Percentiles rank a stretch among this genome's conserved stretches.
These are phyloP conservation scores for Trichonephila clavata DNA, from an alignment of 1,140 invertebrate genomes.

Conservation along the genomic window DNA sequence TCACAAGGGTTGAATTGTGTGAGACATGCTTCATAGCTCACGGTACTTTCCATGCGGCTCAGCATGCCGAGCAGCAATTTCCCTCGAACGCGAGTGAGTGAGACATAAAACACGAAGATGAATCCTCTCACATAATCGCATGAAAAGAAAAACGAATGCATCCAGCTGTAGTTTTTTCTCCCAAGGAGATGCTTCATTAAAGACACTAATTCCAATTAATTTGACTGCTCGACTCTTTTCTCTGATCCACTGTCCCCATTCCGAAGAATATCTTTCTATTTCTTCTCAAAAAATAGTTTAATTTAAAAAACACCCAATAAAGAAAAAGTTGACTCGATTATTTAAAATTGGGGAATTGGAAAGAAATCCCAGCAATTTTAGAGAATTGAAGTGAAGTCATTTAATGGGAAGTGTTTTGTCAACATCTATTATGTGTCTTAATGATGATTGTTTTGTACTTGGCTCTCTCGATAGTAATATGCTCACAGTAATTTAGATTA, in stretches of 20 bases:
- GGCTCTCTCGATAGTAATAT: background rate
- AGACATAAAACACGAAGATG: background rate
- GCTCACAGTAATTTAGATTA: too few relatives aligned
- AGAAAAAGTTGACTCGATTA: background rate
- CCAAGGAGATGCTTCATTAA: slow-evolving; percentile 28
- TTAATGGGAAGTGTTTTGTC: background rate
- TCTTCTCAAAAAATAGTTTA: background rate
- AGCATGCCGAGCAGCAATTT: background rate
- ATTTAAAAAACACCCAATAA: background rate
- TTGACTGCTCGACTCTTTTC: slow-evolving; percentile 23
- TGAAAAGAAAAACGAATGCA: slow-evolving; percentile 33
- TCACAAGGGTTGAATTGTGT: background rate
- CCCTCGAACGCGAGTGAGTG: background rate
- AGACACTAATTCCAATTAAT: slow-evolving; percentile 57
- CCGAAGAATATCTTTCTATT: background rate
- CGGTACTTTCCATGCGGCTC: slow-evolving; percentile 2
- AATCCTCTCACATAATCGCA: background rate
- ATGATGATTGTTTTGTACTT: background rate
- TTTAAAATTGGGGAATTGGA: background rate
- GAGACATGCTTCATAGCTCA: slow-evolving; percentile 1
- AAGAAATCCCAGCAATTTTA: background rate
- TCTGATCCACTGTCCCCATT: slow-evolving; percentile 14
- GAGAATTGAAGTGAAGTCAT: background rate
- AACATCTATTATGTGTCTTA: background rate
- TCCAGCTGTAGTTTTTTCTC: background rate